Conservation (phyloP, 2,888 invertebrate species). For the Dryomyza anilis region DNA sequence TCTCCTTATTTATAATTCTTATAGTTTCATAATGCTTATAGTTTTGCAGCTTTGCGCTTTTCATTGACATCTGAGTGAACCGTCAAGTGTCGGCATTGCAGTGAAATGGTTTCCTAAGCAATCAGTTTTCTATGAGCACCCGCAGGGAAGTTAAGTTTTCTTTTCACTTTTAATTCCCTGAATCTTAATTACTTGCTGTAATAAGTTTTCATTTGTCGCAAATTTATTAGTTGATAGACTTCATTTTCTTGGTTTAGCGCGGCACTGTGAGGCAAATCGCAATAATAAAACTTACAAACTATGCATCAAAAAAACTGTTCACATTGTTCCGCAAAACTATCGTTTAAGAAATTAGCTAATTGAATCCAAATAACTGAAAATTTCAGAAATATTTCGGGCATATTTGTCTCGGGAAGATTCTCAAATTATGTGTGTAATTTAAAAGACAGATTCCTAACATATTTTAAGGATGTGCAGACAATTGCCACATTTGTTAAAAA, state of each 20-base stretch:
- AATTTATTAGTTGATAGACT: slow-evolving; percentile 51
- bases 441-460: too few species aligned
- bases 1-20: background rate
- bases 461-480: too few species aligned
- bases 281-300: background rate
- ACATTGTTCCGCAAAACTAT: too few species aligned
- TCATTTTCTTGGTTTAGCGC: slow-evolving; percentile 35
- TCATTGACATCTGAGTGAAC: background rate
- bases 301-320: background rate
- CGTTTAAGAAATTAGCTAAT: too few species aligned
- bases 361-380: too few species aligned
- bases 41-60: background rate
- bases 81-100: background rate
- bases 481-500: too few species aligned
- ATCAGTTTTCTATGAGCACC: background rate
- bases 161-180: slow-evolving; percentile 49
- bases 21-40: too few species aligned
- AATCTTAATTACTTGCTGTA: slow-evolving; percentile 59
- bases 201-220: slow-evolving; percentile 58
- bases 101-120: background rate
- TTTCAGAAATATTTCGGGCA: too few species aligned
- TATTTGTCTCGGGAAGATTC: too few species aligned
- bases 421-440: too few species aligned
- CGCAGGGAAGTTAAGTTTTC: slow-evolving; percentile 8
- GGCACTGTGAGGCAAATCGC: background rate